These are phyloP conservation scores for Chelonia mydas DNA, from an alignment of 2,797 vertebrate genomes.

Conservation along the genomic window DNA sequence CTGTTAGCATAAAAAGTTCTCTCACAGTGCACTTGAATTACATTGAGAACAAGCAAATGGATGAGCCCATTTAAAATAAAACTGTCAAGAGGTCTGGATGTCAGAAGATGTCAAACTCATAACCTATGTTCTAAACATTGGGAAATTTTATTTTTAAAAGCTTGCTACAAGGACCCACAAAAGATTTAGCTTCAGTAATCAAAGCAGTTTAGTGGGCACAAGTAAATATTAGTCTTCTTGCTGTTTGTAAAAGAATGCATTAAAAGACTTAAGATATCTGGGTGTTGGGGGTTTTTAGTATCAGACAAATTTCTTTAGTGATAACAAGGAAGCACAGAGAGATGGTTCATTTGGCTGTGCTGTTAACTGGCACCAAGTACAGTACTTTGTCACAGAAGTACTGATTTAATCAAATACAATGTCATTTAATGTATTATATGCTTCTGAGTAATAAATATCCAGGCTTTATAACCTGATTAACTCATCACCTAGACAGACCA, in stretches of 20 bases:
- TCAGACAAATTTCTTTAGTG: not conserved
- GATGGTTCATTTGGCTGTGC: not conserved
- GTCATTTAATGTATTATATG: not conserved
- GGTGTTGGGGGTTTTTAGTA: not conserved
- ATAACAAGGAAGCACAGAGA: not conserved
- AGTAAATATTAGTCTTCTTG: not conserved
- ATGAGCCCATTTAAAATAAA: not conserved
- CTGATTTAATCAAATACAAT: constrained; percentile 20
- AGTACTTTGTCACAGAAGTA: not conserved
- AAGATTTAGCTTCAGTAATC: not conserved
- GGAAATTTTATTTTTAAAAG: not conserved
- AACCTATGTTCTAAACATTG: not conserved
- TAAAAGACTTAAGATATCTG: not conserved
- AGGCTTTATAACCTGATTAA: not conserved
- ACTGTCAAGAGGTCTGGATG: not conserved
- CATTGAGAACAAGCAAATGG: not conserved
- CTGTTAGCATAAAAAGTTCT: not conserved
- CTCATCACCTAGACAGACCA: not conserved
- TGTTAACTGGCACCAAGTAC: not conserved
- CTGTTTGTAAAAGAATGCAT: not conserved
- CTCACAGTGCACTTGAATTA: not conserved
- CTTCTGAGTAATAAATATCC: not conserved
- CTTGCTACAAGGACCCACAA: not conserved
- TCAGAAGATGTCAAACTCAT: not conserved
- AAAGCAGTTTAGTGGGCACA: not conserved